A percentile compares a stretch with the other conserved stretches of the same genome.
phyloP scores from a whole-genome alignment of 2,888 invertebrate genomes.

The Eilema depressum region DNA sequence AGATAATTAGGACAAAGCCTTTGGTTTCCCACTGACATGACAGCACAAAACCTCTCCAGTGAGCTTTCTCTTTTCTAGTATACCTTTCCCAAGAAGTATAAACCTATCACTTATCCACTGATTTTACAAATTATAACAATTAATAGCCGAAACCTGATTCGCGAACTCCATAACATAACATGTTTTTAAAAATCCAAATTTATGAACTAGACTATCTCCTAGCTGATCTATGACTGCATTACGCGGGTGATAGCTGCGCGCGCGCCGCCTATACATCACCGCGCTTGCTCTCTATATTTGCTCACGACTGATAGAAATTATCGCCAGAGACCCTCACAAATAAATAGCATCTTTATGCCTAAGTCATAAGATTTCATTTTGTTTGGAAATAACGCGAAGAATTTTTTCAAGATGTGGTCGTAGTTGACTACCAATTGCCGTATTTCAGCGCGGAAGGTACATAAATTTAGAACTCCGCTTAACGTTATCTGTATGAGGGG shows the following conservation, averaged over 20 bases:
- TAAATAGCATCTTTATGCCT: conserved; percentile 45
- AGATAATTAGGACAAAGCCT: too few species aligned
- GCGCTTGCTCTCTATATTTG: conserved; percentile 76
- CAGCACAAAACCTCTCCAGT: too few species aligned
- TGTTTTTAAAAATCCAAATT: background rate
- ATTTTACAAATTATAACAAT: background rate
- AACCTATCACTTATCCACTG: background rate
- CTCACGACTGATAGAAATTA: conserved; percentile 75
- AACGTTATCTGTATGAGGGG: conserved; percentile 75
- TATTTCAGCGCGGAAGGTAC: conserved; percentile 69
- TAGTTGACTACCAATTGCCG: conserved; percentile 67
- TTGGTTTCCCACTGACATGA: too few species aligned
- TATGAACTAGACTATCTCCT: conserved; percentile 35
- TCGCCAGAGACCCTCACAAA: conserved; percentile 45
- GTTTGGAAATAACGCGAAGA: conserved; percentile 19
- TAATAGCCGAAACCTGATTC: background rate
- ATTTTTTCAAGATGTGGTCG: conserved; percentile 55
- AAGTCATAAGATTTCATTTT: conserved; percentile 42
- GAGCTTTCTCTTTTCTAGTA: too few species aligned
- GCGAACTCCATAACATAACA: too few species aligned
- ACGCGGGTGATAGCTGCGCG: conserved; percentile 55
- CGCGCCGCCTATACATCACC: conserved; percentile 79
- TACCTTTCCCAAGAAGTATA: too few species aligned
- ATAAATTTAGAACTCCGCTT: conserved; percentile 78
- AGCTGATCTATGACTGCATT: conserved; percentile 66